Conservation (phyloP, 2,888 invertebrate species). For the Gymnoscelis rufifasciata region DNA sequence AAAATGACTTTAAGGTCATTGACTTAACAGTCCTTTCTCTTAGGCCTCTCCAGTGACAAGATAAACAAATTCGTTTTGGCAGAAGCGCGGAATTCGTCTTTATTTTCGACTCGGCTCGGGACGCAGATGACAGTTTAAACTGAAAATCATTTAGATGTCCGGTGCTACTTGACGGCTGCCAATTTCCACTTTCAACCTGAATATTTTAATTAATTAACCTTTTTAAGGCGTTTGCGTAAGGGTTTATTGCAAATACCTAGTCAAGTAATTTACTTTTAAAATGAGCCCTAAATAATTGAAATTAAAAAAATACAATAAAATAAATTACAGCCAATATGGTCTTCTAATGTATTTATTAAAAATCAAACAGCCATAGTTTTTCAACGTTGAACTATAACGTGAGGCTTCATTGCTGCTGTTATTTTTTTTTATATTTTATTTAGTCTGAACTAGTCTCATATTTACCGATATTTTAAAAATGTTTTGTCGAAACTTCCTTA, state of each 20-base stretch:
- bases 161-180: background rate
- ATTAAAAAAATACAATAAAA: no score
- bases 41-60: constrained; percentile 24
- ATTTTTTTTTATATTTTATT: no score
- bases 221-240: background rate
- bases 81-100: constrained; percentile 41
- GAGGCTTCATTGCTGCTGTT: no score
- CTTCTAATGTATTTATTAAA: no score
- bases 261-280: no score
- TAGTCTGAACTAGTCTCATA: no score
- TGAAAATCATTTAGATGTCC: constrained; percentile 17
- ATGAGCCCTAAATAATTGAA: no score
- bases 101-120: constrained; percentile 43
- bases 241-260: background rate
- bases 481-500: no score
- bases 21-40: constrained; percentile 20
- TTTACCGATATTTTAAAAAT: no score
- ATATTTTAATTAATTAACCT: constrained; percentile 1
- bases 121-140: constrained; percentile 32
- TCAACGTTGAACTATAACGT: no score
- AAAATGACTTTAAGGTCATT: constrained; percentile 20
- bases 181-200: constrained; percentile 14
- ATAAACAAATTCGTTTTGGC: constrained; percentile 31
- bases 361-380: no score
- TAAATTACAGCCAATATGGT: no score